A percentile compares a stretch with the other conserved stretches of the same genome.
phyloP scores from a whole-genome alignment of 2,888 invertebrate species.

The Chymomyza caudatula region DNA sequence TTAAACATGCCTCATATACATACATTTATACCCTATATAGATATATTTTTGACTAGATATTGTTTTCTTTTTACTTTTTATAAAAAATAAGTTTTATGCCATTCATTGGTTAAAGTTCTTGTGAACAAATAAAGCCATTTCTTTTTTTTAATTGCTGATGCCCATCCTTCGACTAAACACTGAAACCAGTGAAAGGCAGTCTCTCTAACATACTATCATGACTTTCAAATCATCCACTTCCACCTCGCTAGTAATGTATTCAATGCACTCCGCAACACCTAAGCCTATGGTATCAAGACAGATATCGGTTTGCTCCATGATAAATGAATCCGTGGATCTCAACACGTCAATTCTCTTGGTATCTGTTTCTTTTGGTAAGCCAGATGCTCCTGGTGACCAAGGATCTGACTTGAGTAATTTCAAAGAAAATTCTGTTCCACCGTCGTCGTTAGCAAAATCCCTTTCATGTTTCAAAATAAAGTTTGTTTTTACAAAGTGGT shows the following conservation, averaged over 20 bases:
- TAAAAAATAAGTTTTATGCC: background rate
- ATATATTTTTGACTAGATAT: background rate
- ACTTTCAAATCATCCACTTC: constrained; percentile 59
- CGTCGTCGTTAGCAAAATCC: background rate
- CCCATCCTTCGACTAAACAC: too few relatives aligned
- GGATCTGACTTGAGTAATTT: background rate
- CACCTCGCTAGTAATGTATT: constrained; percentile 61
- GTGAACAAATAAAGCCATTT: background rate
- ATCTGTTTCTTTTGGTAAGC: background rate
- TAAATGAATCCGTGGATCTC: background rate
- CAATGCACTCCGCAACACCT: constrained; percentile 49
- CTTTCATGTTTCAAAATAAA: constrained; percentile 2
- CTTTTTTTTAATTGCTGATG: too few relatives aligned
- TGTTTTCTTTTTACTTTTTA: background rate
- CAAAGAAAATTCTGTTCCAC: background rate
- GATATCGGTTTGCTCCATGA: constrained; percentile 24
- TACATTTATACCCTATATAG: background rate
- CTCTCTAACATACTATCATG: constrained; percentile 54
- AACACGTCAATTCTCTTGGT: background rate
- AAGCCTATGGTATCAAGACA: constrained; percentile 36
- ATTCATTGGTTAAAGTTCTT: background rate
- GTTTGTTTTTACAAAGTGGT: background rate
- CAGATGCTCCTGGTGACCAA: background rate
- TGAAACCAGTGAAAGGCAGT: background rate
- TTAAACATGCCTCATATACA: too few relatives aligned